Evolutionary conservation across 1,140 invertebrate species (phyloP).

Genomic region (Hycleus phaleratus): DNA sequence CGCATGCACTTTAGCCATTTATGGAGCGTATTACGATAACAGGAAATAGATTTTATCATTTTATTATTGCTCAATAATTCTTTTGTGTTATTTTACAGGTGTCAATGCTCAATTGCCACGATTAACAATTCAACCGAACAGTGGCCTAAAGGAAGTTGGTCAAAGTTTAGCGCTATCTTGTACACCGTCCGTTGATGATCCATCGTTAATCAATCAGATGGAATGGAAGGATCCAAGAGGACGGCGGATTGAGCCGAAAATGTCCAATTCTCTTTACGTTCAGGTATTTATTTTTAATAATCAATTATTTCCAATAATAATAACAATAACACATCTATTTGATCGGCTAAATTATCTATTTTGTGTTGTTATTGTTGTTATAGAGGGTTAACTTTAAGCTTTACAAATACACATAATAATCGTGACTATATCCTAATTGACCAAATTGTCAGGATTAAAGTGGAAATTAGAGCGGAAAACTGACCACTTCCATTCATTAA

Average conservation of each 20-base stretch:
- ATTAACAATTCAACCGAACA: constrained; percentile 58
- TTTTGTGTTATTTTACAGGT: constrained; percentile 20
- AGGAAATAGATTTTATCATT: constrained; percentile 8
- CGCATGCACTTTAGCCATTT: constrained; percentile 9
- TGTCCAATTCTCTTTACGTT: constrained; percentile 28
- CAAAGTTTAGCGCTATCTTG: constrained; percentile 63
- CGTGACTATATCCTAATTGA: too few species aligned
- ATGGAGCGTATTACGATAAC: constrained; percentile 5
- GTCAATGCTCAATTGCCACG: constrained; percentile 6
- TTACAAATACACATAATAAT: too few species aligned
- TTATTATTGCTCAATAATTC: neutral
- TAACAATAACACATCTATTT: too few species aligned
- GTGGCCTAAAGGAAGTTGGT: constrained; percentile 59
- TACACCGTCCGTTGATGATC: constrained; percentile 52
- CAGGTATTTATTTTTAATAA: constrained; percentile 24
- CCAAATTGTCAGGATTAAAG: too few species aligned
- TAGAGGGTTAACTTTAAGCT: too few species aligned
- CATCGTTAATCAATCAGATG: constrained; percentile 53
- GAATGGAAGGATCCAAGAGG: constrained; percentile 64
- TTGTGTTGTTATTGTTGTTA: too few species aligned
- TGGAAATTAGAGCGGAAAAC: too few species aligned
- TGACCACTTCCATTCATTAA: too few species aligned
- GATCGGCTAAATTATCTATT: too few species aligned
- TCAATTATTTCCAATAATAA: too few species aligned
- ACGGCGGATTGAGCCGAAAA: constrained; percentile 48